phyloP scores from a whole-genome alignment of 2,797 vertebrate genomes.

The Fistularia commersonii region DNA sequence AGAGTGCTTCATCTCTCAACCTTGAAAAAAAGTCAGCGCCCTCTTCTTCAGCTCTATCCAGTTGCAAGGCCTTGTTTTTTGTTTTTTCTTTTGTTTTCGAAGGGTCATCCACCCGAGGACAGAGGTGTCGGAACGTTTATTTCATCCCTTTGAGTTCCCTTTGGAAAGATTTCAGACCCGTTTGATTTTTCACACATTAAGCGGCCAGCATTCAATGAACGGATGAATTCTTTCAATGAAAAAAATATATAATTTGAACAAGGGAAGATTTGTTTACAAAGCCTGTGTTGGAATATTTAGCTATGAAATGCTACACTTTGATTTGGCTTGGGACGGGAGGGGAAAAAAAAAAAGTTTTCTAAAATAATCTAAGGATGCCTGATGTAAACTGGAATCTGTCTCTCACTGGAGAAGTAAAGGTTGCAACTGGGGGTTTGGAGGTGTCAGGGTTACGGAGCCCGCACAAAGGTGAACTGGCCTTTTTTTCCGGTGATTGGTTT shows the following conservation, averaged over 20 bases:
- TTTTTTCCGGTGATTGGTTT: no score
- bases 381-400: no score
- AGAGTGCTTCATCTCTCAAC: slow-evolving; percentile 60
- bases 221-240: slow-evolving; percentile 62
- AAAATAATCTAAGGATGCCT: no score
- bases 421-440: not conserved
- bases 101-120: slow-evolving; percentile 74
- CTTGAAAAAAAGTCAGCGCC: slow-evolving; percentile 57
- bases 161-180: slow-evolving; percentile 74
- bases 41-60: slow-evolving; percentile 73
- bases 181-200: slow-evolving; percentile 58
- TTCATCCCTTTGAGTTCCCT: slow-evolving; percentile 60
- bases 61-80: slow-evolving; percentile 28
- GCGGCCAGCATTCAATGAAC: slow-evolving; percentile 70
- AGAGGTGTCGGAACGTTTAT: slow-evolving; percentile 75
- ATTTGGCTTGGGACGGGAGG: slow-evolving; percentile 56
- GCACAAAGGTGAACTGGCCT: no score
- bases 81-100: slow-evolving; percentile 38
- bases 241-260: slow-evolving; percentile 71
- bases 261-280: slow-evolving; percentile 91
- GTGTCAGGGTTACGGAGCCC: no score
- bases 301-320: slow-evolving; percentile 68
- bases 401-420: slow-evolving; percentile 62
- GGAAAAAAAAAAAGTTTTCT: no score
- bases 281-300: slow-evolving; percentile 81